These are phyloP conservation scores for Chaetorhynchus papuensis DNA, from an alignment of 2,113 vertebrate species.

Conservation along the genomic window DNA sequence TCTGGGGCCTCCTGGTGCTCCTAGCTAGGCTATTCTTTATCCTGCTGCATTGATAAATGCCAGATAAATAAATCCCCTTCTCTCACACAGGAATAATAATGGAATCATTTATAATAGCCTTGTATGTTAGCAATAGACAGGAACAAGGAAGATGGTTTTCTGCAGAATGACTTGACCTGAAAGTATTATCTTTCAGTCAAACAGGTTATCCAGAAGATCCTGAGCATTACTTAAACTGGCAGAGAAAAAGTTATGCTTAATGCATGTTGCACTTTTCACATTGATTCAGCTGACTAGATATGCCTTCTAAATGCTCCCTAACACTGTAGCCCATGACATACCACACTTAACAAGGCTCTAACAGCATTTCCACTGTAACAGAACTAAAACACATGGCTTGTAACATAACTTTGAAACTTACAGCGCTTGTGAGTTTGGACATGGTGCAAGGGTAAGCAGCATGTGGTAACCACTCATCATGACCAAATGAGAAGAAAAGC, in stretches of 20 bases:
- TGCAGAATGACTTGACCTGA: constrained; percentile 51
- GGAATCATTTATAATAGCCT: constrained; percentile 52
- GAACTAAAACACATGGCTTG: constrained; percentile 85
- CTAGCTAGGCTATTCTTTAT: constrained; percentile 22
- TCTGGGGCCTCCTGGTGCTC: background rate
- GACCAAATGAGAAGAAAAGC: constrained; percentile 62
- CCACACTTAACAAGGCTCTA: constrained; percentile 83
- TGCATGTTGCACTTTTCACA: constrained; percentile 71
- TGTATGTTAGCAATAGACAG: constrained; percentile 11
- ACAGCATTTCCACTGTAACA: constrained; percentile 83
- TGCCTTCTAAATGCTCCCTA: constrained; percentile 69
- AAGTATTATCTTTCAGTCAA: constrained; percentile 52
- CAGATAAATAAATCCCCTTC: constrained; percentile 50
- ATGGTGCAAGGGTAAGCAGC: constrained; percentile 67
- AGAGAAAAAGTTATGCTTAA: constrained; percentile 58
- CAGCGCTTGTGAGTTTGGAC: constrained; percentile 74
- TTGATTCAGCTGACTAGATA: constrained; percentile 25
- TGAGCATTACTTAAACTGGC: constrained; percentile 19
- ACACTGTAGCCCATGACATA: constrained; percentile 72
- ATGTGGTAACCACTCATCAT: constrained; percentile 69
- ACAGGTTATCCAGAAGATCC: constrained; percentile 36
- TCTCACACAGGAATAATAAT: constrained; percentile 50
- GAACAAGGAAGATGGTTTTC: constrained; percentile 11
- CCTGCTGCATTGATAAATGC: constrained; percentile 45
- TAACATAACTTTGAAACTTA: constrained; percentile 66